Evolutionary conservation across 2,797 vertebrate species (phyloP).

Genomic region (Rhodeus uyekii): DNA sequence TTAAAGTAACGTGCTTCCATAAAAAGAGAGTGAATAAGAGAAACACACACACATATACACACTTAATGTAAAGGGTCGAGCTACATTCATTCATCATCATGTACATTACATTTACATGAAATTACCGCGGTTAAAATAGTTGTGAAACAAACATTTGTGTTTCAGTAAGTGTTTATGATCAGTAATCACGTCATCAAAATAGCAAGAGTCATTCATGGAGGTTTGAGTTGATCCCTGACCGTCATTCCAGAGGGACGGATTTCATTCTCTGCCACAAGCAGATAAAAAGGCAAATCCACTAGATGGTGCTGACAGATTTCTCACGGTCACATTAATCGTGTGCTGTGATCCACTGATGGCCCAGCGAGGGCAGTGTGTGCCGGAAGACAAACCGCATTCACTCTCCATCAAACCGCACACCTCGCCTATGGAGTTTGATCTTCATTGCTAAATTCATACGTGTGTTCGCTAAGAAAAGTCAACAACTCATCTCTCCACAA

Average conservation of each 20-base stretch:
- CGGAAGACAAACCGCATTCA: conserved; percentile 34
- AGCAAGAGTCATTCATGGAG: neutral
- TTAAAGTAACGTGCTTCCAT: neutral
- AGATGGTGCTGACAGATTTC: conserved; percentile 69
- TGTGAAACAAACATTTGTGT: neutral
- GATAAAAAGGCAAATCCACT: conserved; percentile 57
- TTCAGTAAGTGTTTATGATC: neutral
- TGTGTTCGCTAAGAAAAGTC: neutral
- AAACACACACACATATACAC: neutral
- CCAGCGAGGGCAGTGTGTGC: conserved; percentile 62
- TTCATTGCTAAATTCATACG: neutral
- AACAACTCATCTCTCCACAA: neutral
- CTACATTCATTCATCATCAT: neutral
- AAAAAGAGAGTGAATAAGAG: neutral
- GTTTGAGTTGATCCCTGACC: neutral
- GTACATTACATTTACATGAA: neutral
- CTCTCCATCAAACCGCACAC: too few species aligned
- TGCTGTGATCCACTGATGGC: neutral
- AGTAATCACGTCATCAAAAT: neutral
- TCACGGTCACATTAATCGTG: neutral
- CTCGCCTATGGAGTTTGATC: neutral
- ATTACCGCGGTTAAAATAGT: neutral
- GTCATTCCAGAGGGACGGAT: neutral
- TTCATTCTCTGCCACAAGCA: neutral
- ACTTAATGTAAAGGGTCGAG: too few species aligned